Conservation (phyloP, 2,888 invertebrate species). For the Eupelmus urozonus region DNA sequence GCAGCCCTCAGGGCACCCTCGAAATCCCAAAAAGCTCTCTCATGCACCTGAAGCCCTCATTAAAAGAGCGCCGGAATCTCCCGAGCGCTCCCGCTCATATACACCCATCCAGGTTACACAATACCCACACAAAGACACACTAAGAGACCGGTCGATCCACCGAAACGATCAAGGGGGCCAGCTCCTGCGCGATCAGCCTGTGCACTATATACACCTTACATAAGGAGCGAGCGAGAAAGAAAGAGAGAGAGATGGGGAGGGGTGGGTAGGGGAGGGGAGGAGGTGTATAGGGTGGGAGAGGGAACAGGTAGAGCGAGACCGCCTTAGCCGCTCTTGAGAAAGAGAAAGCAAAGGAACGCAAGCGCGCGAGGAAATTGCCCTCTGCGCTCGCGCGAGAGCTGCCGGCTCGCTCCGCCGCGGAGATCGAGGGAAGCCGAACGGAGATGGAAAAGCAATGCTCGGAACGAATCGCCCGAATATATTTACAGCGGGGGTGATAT, state of each 20-base stretch:
- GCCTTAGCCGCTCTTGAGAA: slow-evolving; percentile 33
- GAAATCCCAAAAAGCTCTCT: too few species aligned
- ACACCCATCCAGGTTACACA: too few species aligned
- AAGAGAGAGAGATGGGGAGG: slow-evolving; percentile 24
- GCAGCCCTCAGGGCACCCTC: too few species aligned
- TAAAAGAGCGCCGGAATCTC: too few species aligned
- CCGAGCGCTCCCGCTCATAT: too few species aligned
- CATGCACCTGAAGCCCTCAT: too few species aligned
- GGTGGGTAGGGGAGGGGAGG: slow-evolving; percentile 50
- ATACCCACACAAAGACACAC: too few species aligned
- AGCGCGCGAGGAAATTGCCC: slow-evolving; percentile 45
- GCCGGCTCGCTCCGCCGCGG: too few species aligned
- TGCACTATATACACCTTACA: background rate
- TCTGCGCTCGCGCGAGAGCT: background rate
- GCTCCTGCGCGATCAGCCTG: too few species aligned
- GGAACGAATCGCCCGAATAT: slow-evolving; percentile 15
- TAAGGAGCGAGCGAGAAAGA: slow-evolving; percentile 10
- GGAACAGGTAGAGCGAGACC: slow-evolving; percentile 54
- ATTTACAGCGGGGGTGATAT: background rate
- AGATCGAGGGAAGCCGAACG: background rate
- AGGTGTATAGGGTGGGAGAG: too few species aligned
- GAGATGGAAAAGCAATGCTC: background rate
- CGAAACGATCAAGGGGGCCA: background rate
- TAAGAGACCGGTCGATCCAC: slow-evolving; percentile 4
- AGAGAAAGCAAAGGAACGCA: slow-evolving; percentile 54